phyloP scores from a whole-genome alignment of 1,140 invertebrate genomes.

The Leptinotarsa texana region DNA sequence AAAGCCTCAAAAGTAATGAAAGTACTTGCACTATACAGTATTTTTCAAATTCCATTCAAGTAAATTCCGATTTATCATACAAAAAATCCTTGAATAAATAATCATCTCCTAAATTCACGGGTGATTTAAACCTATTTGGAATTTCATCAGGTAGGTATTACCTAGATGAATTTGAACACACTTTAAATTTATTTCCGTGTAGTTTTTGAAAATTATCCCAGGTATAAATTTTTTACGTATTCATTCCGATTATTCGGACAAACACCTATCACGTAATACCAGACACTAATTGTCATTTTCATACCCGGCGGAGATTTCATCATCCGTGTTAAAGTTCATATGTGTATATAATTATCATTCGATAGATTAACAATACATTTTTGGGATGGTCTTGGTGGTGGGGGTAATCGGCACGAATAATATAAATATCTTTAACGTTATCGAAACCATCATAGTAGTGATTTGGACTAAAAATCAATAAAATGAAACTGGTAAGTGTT shows the following conservation, averaged over 20 bases:
- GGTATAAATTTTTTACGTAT: too few relatives aligned
- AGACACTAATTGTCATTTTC: background rate
- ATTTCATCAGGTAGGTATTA: too few relatives aligned
- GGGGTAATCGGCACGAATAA: background rate
- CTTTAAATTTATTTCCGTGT: too few relatives aligned
- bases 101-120: too few relatives aligned
- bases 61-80: too few relatives aligned
- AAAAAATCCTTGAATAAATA: too few relatives aligned
- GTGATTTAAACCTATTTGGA: too few relatives aligned
- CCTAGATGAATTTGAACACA: too few relatives aligned
- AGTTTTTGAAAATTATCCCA: too few relatives aligned
- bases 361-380: constrained; percentile 16
- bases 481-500: constrained; percentile 20
- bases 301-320: background rate
- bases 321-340: constrained; percentile 13
- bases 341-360: constrained; percentile 12
- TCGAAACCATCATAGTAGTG: background rate
- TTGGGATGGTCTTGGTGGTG: background rate
- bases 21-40: too few relatives aligned
- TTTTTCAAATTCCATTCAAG: too few relatives aligned
- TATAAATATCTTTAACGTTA: constrained; percentile 14
- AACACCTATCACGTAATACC: constrained; percentile 12
- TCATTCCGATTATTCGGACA: background rate
- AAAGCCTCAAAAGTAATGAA: too few relatives aligned
- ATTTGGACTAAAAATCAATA: constrained; percentile 1